Conservation (phyloP, 2,797 vertebrate genomes). For the Setipinna tenuifilis region DNA sequence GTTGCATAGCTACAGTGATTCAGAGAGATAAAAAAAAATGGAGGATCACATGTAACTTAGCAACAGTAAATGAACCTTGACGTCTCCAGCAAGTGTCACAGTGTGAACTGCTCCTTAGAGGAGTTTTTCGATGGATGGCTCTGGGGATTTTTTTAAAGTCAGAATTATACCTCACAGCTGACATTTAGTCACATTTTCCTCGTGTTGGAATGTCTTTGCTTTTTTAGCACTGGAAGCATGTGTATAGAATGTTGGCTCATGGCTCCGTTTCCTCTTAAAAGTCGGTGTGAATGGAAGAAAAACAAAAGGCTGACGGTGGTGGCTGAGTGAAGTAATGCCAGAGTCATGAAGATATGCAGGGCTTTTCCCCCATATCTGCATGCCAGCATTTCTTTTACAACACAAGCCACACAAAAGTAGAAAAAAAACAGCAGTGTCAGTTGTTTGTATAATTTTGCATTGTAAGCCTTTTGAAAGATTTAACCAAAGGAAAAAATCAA, state of each 20-base stretch:
- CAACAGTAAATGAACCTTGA: no score
- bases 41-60: no score
- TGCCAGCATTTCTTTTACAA: neutral
- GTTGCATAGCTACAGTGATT: no score
- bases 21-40: no score
- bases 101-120: no score
- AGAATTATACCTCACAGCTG: neutral
- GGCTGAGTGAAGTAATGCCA: constrained; percentile 57
- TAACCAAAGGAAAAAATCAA: no score
- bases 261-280: constrained; percentile 29
- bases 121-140: no score
- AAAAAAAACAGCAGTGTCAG: no score
- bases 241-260: neutral
- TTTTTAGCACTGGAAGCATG: neutral
- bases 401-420: neutral
- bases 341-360: neutral
- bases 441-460: no score
- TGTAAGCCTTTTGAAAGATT: no score
- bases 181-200: neutral
- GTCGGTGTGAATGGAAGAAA: constrained; percentile 37
- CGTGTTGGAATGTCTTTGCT: neutral
- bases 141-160: neutral
- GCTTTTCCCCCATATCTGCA: neutral
- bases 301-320: constrained; percentile 46
- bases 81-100: no score